Evolutionary conservation across 2,113 vertebrate species (phyloP).

Genomic region (Bufo bufo): DNA sequence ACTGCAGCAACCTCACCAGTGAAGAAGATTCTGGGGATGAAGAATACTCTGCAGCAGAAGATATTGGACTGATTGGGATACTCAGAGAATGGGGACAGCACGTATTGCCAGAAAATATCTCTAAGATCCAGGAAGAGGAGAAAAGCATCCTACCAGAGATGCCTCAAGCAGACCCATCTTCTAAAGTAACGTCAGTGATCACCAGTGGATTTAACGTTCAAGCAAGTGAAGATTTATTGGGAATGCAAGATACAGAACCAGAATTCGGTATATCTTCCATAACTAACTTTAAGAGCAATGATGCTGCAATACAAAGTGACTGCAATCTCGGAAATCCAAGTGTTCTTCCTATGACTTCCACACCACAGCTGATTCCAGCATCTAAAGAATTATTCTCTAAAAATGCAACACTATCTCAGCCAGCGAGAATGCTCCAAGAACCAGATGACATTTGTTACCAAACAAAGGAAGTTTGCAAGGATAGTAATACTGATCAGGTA

Average conservation of each 20-base stretch:
- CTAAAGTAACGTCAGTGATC: not conserved
- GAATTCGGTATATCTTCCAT: not conserved
- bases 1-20: conserved; percentile 19
- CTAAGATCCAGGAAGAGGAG: not conserved
- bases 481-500: conserved; percentile 24
- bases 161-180: not conserved
- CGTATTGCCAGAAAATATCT: conserved; percentile 37
- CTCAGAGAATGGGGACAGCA: conserved; percentile 55
- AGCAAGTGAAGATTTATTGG: not conserved
- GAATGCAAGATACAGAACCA: not conserved
- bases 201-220: not conserved
- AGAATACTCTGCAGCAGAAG: not conserved
- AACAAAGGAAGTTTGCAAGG: conserved; percentile 14
- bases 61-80: conserved; percentile 36
- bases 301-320: not conserved
- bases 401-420: not conserved
- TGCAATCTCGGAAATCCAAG: not conserved
- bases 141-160: not conserved
- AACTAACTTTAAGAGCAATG: not conserved
- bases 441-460: not conserved
- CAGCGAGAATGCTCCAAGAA: not conserved
- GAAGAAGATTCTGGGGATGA: conserved; percentile 24
- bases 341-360: not conserved
- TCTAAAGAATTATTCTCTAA: not conserved
- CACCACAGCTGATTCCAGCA: conserved; percentile 25